Conservation (phyloP, 2,888 invertebrate species). For the Dyspetes luteomarginatus region DNA sequence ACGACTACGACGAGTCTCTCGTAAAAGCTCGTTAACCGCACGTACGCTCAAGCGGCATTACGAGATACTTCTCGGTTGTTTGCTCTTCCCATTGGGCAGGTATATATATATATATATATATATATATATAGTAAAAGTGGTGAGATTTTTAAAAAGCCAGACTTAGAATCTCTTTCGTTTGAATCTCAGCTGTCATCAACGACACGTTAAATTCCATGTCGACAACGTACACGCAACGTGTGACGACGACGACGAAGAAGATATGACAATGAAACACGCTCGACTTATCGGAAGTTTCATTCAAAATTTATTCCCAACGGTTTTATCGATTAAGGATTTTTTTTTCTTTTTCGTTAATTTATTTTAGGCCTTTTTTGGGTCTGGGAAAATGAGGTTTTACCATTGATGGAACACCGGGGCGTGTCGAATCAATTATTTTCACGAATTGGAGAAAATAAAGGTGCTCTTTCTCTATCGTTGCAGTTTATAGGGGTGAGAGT, state of each 20-base stretch:
- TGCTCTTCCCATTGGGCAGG: constrained; percentile 31
- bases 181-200: constrained; percentile 51
- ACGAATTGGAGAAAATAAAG: constrained; percentile 39
- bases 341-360: constrained; percentile 30
- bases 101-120: constrained; percentile 34
- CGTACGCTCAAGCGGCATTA: constrained; percentile 41
- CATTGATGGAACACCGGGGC: constrained; percentile 48
- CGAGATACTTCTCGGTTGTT: constrained; percentile 45
- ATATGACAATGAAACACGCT: constrained; percentile 8
- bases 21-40: constrained; percentile 59
- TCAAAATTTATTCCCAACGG: constrained; percentile 44
- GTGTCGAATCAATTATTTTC: constrained; percentile 61
- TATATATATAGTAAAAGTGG: constrained; percentile 30
- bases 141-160: constrained; percentile 54
- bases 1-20: constrained; percentile 58
- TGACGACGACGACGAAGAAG: constrained; percentile 5
- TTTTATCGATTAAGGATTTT: constrained; percentile 28
- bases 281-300: constrained; percentile 30
- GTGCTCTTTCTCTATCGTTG: neutral
- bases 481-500: constrained; percentile 8
- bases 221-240: neutral
- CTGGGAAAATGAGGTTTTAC: constrained; percentile 2
- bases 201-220: constrained; percentile 53
- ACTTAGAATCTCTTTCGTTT: constrained; percentile 49
- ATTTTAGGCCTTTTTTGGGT: constrained; percentile 18